Conservation (phyloP, 2,888 invertebrate species). For the Tenthredo distinguenda region DNA sequence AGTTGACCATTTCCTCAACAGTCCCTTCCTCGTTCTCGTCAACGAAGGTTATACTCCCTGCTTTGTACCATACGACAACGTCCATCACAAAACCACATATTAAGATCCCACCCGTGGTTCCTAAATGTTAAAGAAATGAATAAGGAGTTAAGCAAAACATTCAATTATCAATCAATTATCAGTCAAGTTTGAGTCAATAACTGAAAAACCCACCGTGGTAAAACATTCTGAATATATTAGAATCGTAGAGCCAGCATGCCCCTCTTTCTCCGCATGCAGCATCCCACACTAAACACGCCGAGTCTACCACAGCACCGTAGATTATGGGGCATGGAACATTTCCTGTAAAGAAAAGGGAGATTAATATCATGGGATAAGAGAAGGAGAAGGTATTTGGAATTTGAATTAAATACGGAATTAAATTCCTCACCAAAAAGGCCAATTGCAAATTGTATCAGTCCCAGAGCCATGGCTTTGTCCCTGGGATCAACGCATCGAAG, state of each 20-base stretch:
- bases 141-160: conserved; percentile 49
- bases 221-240: conserved; percentile 89
- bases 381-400: background rate
- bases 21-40: conserved; percentile 80
- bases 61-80: conserved; percentile 93
- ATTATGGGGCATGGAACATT: conserved; percentile 97
- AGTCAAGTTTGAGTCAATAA: conserved; percentile 5
- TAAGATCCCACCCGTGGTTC: conserved; percentile 92
- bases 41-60: conserved; percentile 87
- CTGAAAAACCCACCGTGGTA: conserved; percentile 85
- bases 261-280: conserved; percentile 89
- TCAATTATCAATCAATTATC: conserved; percentile 14
- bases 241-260: conserved; percentile 94
- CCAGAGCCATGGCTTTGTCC: conserved; percentile 97
- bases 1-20: conserved; percentile 76
- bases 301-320: conserved; percentile 95
- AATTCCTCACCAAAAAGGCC: conserved; percentile 87
- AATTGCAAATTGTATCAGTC: conserved; percentile 95
- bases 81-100: conserved; percentile 94
- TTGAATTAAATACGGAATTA: background rate
- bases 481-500: conserved; percentile 94
- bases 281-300: conserved; percentile 94
- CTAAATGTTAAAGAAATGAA: conserved; percentile 77
- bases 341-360: conserved; percentile 76
- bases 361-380: background rate